Percentiles rank a stretch among this genome's conserved stretches.
phyloP scores from a whole-genome alignment of 1,140 invertebrate genomes.

The Hypsibius dujardini region DNA sequence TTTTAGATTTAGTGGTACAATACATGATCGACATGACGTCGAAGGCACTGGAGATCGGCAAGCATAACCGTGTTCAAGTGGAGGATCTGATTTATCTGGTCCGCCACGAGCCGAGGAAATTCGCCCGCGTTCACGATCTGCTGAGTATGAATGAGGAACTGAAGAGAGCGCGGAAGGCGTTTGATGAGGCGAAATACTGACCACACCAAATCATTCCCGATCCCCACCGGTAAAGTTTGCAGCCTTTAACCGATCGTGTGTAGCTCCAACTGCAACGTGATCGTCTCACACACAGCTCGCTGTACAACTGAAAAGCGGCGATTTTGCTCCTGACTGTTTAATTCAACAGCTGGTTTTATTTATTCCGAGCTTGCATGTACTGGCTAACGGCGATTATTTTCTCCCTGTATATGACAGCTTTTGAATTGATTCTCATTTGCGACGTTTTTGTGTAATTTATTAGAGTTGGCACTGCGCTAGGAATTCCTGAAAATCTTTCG shows the following conservation, averaged over 20 bases:
- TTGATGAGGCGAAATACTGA: constrained; percentile 87
- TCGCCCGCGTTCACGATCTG: constrained; percentile 90
- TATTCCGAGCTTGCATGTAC: constrained; percentile 38
- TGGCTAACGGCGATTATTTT: constrained; percentile 49
- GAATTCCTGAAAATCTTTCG: too few relatives aligned
- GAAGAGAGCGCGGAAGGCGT: constrained; percentile 94
- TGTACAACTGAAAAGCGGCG: too few relatives aligned
- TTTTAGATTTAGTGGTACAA: constrained; percentile 3
- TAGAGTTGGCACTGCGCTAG: too few relatives aligned
- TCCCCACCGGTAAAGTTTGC: constrained; percentile 32
- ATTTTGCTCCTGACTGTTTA: too few relatives aligned
- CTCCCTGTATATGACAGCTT: too few relatives aligned
- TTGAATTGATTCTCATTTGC: too few relatives aligned
- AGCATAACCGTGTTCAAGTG: constrained; percentile 78
- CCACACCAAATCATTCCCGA: too few relatives aligned
- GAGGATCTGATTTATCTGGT: constrained; percentile 97
- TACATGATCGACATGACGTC: constrained; percentile 34
- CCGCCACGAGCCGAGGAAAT: constrained; percentile 88
- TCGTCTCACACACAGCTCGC: too few relatives aligned
- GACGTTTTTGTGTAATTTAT: too few relatives aligned
- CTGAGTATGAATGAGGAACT: constrained; percentile 97
- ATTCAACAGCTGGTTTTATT: too few relatives aligned
- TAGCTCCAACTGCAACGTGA: constrained; percentile 40
- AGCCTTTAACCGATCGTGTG: constrained; percentile 86
- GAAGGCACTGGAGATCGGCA: constrained; percentile 84